Base-by-base conservation (phyloP, 2,888 invertebrate genomes). In the Pyrocoelia pectoralis region DNA sequence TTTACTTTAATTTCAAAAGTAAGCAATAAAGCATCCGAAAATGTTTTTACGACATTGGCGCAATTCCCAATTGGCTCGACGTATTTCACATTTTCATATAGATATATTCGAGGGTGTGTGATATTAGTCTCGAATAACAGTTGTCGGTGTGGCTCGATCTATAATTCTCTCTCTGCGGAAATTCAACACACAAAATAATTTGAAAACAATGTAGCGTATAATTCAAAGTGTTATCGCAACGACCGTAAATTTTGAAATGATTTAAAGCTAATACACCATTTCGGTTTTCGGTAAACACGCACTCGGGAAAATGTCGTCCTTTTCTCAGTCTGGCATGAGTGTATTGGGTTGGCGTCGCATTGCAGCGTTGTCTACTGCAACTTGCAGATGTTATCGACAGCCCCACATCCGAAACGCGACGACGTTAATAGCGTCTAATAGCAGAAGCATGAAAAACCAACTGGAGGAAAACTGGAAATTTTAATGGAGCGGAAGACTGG, bases 181-280 rank as follows among this genome's bases (percentile, higher is more conserved):
- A 68, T 70, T 69, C 69, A 69, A 71, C 71, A 68, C 67, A 69
- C 70, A 73, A 76, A 76, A 78, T 76, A 77, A 78, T 78, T 76
- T 73, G 76, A 74, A 76, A 77, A 78, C 77, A 77, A 78, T 78
- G 78, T 77, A 77, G 74, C 77, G 77, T 76, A 76, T 77, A 78
- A 78, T 78, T 76, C 75, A 76, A 76, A 75, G 71, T 71, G 76
- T 76, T 77, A 76, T 77, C 77, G 77, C 72, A 69, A 67, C 71
- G 68, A 71, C 72, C 73, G 75, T 77, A 76, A 76, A 76, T 76
- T 75, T 72, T 74, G 72, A 68, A 73, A 76, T 77, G 77, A 77
- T 77, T 77, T 77, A 77, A 68, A 68, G 75, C 74, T 73, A 75
- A 74, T 76, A 72, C 75, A 17, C 17, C 17, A 74, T 76, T 76